phyloP scores from a whole-genome alignment of 2,797 vertebrate genomes.

The Danio kyathit region DNA sequence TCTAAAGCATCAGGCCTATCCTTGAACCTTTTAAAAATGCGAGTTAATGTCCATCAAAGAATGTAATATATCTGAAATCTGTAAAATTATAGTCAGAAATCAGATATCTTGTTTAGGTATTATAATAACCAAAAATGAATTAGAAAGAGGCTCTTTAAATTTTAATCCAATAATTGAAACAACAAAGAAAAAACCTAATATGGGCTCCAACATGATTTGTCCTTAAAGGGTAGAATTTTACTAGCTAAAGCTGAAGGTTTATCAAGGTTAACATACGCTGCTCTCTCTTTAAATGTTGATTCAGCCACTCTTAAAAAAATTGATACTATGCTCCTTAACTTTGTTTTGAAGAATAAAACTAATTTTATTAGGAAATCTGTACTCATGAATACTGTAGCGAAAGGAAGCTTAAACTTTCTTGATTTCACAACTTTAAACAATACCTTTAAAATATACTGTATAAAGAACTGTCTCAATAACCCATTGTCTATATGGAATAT shows the following conservation, averaged over 20 bases:
- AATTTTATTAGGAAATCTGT: neutral
- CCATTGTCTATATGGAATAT: too few species aligned
- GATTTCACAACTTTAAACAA: neutral
- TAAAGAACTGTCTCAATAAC: too few species aligned
- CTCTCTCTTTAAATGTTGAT: neutral
- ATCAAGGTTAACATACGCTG: neutral
- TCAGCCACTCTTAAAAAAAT: neutral
- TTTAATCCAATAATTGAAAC: neutral
- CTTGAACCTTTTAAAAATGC: too few species aligned
- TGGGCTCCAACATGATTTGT: too few species aligned
- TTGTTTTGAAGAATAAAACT: constrained; percentile 4
- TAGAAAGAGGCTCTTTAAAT: neutral
- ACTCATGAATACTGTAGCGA: neutral
- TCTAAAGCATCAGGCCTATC: too few species aligned
- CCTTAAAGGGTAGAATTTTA: neutral
- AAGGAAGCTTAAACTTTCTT: neutral
- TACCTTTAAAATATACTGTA: neutral
- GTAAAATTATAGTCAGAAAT: neutral
- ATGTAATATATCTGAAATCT: too few species aligned
- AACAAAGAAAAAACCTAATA: neutral
- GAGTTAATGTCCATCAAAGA: too few species aligned
- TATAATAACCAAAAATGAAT: too few species aligned
- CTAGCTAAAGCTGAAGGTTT: too few species aligned
- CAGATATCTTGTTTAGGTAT: neutral
- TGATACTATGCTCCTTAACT: neutral